Evolutionary conservation across 2,797 vertebrate genomes (phyloP).

Genomic region (Meda fulgida): DNA sequence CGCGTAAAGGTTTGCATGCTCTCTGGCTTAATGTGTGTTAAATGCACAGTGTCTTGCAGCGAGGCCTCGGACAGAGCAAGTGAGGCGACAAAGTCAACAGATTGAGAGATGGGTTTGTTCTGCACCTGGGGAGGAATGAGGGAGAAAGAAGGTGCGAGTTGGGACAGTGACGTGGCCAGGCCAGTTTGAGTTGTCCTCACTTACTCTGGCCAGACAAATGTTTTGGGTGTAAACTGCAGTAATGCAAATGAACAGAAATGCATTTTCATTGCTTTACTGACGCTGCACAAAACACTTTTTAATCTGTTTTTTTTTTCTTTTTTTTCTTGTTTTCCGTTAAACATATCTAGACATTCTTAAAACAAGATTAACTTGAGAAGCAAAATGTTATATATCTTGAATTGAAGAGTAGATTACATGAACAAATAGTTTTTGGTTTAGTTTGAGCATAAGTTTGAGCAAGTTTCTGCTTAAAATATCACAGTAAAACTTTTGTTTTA

Average conservation of each 20-base stretch:
- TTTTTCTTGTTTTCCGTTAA: not conserved
- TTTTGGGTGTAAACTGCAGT: conserved; percentile 35
- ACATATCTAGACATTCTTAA: not conserved
- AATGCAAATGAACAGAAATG: conserved; percentile 34
- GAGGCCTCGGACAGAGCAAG: conserved; percentile 61
- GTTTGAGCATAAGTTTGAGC: no score
- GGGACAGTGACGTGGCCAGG: conserved; percentile 25
- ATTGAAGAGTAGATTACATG: not conserved
- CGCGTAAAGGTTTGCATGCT: conserved; percentile 55
- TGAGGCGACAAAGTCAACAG: conserved; percentile 74
- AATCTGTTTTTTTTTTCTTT: not conserved
- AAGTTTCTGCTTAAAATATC: not conserved
- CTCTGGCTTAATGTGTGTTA: conserved; percentile 70
- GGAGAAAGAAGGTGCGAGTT: conserved; percentile 50
- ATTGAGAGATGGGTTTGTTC: conserved; percentile 70
- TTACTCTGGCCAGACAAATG: conserved; percentile 40
- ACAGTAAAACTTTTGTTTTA: not conserved
- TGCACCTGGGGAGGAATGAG: conserved; percentile 72
- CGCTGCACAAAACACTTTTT: not conserved
- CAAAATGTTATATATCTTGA: not conserved
- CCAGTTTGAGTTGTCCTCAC: conserved; percentile 37
- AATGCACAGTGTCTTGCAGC: conserved; percentile 73
- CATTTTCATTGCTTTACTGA: not conserved
- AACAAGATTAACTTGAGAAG: not conserved
- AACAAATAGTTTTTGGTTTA: not conserved